Percentiles rank a stretch among this genome's conserved stretches.
Evolutionary conservation across 2,113 vertebrate species (phyloP).

Genomic region (Cheirogaleus medius): DNA sequence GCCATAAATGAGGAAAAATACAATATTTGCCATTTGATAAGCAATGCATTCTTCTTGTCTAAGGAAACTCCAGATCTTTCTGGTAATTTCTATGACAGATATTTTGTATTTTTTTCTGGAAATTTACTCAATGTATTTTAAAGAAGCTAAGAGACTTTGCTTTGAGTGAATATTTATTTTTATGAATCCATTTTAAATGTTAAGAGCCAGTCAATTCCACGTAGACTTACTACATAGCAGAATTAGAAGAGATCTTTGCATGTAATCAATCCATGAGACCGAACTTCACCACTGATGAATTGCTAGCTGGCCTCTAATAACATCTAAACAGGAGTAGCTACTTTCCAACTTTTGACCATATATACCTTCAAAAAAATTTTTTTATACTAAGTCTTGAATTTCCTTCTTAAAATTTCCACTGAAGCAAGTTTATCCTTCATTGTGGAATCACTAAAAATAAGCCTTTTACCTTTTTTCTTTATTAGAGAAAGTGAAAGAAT

Average conservation of each 20-base stretch:
- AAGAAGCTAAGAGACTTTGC: not conserved
- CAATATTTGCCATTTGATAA: not conserved
- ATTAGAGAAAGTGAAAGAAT: not conserved
- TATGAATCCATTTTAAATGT: not conserved
- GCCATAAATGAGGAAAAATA: not conserved
- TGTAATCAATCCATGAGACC: too few species aligned
- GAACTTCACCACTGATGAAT: not conserved
- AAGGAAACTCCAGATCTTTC: not conserved
- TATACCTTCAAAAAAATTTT: not conserved
- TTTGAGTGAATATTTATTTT: constrained; percentile 3
- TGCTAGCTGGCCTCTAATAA: not conserved
- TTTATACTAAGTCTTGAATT: not conserved
- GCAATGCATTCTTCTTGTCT: not conserved
- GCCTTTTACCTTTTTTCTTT: not conserved
- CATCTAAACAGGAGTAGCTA: not conserved
- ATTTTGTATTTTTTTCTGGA: not conserved
- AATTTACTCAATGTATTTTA: not conserved
- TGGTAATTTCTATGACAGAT: not conserved
- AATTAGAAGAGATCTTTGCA: not conserved
- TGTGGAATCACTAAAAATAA: not conserved
- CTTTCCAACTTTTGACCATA: not conserved
- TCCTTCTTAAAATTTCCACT: not conserved
- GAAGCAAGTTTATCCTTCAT: not conserved
- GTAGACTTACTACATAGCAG: not conserved
- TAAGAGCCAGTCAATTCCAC: not conserved